Conservation (phyloP, 2,888 invertebrate genomes). For the Alviniconcha strummeri region DNA sequence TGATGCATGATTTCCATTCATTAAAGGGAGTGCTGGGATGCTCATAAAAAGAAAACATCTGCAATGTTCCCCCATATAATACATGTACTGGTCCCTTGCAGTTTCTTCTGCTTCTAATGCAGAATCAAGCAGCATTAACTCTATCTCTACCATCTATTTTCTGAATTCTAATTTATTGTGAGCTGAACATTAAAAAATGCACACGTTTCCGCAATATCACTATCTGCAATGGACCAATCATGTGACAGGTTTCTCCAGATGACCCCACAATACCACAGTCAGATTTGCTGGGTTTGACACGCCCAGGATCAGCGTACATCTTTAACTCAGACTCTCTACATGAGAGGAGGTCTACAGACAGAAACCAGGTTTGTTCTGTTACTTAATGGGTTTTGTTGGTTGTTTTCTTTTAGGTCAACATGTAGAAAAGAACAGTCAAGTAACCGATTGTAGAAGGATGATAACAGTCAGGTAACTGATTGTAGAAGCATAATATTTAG, state of each 20-base stretch:
- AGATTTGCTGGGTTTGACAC: slow-evolving; percentile 51
- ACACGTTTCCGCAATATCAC: background rate
- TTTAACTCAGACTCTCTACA: slow-evolving; percentile 51
- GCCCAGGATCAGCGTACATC: slow-evolving; percentile 63
- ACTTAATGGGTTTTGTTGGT: background rate
- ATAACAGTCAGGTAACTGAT: background rate
- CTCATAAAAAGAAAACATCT: too few species aligned
- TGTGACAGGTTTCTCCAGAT: slow-evolving; percentile 49
- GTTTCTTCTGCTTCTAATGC: too few species aligned
- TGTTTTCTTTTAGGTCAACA: too few species aligned
- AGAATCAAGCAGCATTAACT: too few species aligned
- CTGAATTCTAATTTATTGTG: background rate
- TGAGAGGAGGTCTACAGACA: slow-evolving; percentile 4
- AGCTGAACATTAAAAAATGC: background rate
- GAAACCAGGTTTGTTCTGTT: slow-evolving; percentile 1
- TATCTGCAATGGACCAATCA: background rate
- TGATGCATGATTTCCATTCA: too few species aligned
- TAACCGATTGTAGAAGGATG: background rate
- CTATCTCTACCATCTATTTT: background rate
- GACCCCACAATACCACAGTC: slow-evolving; percentile 52
- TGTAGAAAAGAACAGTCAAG: background rate
- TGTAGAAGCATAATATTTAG: background rate
- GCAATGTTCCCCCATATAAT: too few species aligned
- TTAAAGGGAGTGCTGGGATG: too few species aligned
- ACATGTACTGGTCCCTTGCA: too few species aligned